Base-by-base conservation (phyloP, 2,888 invertebrate genomes). In the Caenorhabditis auriculariae region DNA sequence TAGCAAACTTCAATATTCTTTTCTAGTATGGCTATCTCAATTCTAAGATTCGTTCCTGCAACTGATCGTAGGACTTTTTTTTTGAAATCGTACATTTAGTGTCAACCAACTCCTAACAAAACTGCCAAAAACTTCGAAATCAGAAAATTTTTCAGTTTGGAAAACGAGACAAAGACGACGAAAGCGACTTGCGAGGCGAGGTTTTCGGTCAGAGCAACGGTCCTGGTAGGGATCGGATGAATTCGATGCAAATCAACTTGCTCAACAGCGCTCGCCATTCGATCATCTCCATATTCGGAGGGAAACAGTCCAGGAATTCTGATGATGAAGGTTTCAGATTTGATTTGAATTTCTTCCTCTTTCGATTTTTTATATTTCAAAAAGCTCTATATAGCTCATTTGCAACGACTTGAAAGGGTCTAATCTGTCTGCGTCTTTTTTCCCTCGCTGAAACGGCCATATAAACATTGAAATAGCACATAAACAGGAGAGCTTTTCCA, bases 251-350 rank as follows among this genome's bases (percentile, higher is more conserved):
- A 47, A 49, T 65, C 9, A 64, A 58, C 39, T 38, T 69, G 21
- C 41, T 69, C 37, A 69, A 62, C 23, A 65, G 62, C 28, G 68
- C 68, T 2, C 45, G 68, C 29, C 58, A 69, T 42, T 69, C 68
- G n/a, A 69, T 69, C 21, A 65, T 69, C 23, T 69, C 68, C 9
- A 47, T 69, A 5, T 61, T 68, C 28, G 59, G 61, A 0, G 52
- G 52, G 9, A 52, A 44, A 24, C 45, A 43, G 26, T 49, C 45
- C 41, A 24, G 28, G 24, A 55, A 58, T 23, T 52, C 51, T 9
- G 62, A 60, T 38, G 60, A 60, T 38, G 60, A 54, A 54, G 4
- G n/a, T 41, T 48, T 3, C 15, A 12, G 35, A 35, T 26, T 27
- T 29, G 3, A 6, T 28, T 45, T 7, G 2, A 37, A 5, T n/a